phyloP scores from a whole-genome alignment of 92 coral and sea anemone genomes.

The Phymanthus crucifer region DNA sequence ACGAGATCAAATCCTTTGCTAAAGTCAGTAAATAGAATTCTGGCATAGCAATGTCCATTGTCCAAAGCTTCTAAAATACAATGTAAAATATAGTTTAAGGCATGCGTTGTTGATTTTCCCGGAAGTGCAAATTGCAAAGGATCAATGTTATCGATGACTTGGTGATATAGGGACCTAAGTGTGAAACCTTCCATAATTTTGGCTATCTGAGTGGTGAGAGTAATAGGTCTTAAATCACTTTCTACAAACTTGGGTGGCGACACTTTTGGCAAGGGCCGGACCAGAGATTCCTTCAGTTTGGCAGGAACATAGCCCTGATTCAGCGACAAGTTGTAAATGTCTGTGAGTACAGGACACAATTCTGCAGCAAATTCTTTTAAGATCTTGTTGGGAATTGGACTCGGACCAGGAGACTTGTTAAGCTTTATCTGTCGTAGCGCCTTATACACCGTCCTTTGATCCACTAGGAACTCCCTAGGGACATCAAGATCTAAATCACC shows the following conservation, averaged over 20 bases:
- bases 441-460: conserved; percentile 11
- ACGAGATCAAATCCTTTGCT: conserved; percentile 42
- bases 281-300: background rate
- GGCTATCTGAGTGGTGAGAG: conserved; percentile 5
- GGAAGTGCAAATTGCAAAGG: too few relatives aligned
- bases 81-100: conserved; percentile 29
- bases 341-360: conserved; percentile 21
- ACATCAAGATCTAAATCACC: too few relatives aligned
- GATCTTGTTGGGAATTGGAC: conserved; percentile 29
- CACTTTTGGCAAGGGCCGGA: too few relatives aligned
- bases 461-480: conserved; percentile 25
- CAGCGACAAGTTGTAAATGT: conserved; percentile 28
- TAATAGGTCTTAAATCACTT: conserved; percentile 1
- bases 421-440: too few relatives aligned
- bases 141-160: conserved; percentile 1
- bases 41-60: conserved; percentile 21
- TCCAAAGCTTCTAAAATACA: conserved; percentile 29
- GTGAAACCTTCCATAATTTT: too few relatives aligned
- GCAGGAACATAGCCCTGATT: too few relatives aligned
- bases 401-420: background rate
- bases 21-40: conserved; percentile 40
- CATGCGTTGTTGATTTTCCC: conserved; percentile 16
- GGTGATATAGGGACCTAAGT: conserved; percentile 11
- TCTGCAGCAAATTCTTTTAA: conserved; percentile 27
- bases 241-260: conserved; percentile 26